phyloP scores from a whole-genome alignment of 2,888 invertebrate species.

The Standfussiana lucernea region DNA sequence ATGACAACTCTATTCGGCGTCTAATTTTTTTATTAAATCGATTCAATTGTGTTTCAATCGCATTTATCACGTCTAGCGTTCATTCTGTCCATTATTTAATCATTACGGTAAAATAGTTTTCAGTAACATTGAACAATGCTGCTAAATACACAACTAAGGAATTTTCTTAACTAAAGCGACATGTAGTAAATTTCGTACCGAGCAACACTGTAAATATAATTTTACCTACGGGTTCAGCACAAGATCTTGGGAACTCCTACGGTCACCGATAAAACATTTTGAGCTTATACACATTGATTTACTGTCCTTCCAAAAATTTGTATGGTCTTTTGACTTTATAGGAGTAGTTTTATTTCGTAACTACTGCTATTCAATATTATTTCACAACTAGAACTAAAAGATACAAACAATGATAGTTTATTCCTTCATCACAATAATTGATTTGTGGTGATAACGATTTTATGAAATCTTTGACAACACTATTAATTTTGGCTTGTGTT shows the following conservation, averaged over 20 bases:
- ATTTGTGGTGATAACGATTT: not conserved
- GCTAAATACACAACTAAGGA: too few relatives aligned
- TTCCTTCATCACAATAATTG: not conserved
- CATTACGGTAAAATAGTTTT: not conserved
- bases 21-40: conserved; percentile 11
- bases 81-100: not conserved
- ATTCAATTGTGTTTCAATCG: not conserved
- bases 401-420: not conserved
- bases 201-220: not conserved
- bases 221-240: not conserved
- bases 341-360: too few relatives aligned
- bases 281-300: not conserved
- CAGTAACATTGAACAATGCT: not conserved
- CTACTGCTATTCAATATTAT: not conserved
- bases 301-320: not conserved
- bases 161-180: not conserved
- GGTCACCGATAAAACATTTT: not conserved
- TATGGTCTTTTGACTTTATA: not conserved
- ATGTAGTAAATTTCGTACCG: not conserved
- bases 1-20: not conserved
- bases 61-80: not conserved
- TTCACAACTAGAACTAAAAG: not conserved
- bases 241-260: not conserved
- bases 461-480: conserved; percentile 38
- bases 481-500: not conserved